These are phyloP conservation scores for Onychostruthus taczanowskii DNA, from an alignment of 2,113 vertebrate species.

Conservation along the genomic window DNA sequence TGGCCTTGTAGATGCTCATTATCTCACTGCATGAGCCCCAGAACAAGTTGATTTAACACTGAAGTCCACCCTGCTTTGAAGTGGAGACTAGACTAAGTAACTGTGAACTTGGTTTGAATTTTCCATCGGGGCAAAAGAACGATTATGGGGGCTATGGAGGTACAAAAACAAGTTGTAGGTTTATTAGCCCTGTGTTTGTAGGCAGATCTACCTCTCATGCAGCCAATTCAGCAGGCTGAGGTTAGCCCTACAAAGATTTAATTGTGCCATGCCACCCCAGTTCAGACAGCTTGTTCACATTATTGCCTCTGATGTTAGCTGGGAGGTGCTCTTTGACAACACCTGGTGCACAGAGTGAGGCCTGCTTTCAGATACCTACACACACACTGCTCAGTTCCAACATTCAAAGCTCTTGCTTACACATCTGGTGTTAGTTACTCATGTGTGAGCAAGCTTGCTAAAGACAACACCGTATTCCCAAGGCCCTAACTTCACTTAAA, in stretches of 20 bases:
- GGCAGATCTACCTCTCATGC: neutral
- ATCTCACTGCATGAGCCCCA: neutral
- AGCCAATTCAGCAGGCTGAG: slow-evolving; percentile 12
- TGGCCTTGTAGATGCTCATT: neutral
- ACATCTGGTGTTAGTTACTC: neutral
- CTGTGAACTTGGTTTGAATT: neutral
- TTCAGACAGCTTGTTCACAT: slow-evolving; percentile 24
- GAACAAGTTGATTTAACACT: neutral
- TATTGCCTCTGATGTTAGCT: slow-evolving; percentile 18
- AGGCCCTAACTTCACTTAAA: neutral
- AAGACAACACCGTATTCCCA: neutral
- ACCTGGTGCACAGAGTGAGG: neutral
- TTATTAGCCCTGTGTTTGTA: neutral
- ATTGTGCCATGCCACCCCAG: neutral
- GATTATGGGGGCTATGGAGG: neutral
- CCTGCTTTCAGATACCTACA: neutral
- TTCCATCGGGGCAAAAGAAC: neutral
- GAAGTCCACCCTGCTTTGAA: neutral
- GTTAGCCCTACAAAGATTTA: slow-evolving; percentile 16
- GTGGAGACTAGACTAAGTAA: neutral
- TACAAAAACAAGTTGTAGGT: neutral
- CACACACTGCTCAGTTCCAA: neutral
- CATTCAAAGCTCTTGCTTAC: neutral
- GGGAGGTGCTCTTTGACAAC: slow-evolving; percentile 20
- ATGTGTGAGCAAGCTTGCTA: neutral